Evolutionary conservation across 2,113 vertebrate genomes (phyloP).

Genomic region (Syngnathoides biaculeatus): DNA sequence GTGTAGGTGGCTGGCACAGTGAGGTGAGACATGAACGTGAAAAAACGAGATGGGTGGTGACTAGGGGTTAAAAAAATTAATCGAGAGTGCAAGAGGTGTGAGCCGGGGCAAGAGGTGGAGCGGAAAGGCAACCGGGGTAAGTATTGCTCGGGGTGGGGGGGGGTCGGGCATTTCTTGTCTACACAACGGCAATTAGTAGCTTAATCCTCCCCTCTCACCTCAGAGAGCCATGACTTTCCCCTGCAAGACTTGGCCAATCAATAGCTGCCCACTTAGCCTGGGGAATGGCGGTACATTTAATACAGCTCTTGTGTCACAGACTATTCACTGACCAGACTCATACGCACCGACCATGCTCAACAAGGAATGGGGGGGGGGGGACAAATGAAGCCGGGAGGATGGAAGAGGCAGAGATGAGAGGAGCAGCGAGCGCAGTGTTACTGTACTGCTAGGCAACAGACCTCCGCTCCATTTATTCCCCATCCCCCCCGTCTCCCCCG

Average conservation of each 20-base stretch:
- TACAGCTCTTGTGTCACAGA: conserved; percentile 78
- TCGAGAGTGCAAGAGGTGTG: conserved; percentile 37
- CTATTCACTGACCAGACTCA: conserved; percentile 68
- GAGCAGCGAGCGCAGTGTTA: conserved; percentile 32
- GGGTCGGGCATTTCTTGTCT: conserved; percentile 79
- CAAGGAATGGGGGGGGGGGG: conserved; percentile 35
- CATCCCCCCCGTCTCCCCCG: conserved; percentile 1
- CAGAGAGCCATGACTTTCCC: conserved; percentile 78
- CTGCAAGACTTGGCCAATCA: conserved; percentile 79
- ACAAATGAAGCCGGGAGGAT: conserved; percentile 41
- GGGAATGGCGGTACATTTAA: conserved; percentile 80
- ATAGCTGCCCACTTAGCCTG: conserved; percentile 78
- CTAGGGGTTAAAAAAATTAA: conserved; percentile 9
- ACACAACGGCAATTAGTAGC: conserved; percentile 84
- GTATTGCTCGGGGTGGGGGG: conserved; percentile 61
- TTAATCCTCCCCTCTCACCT: conserved; percentile 73
- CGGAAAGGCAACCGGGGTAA: conserved; percentile 44
- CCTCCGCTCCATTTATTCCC: conserved; percentile 29
- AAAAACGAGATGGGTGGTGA: conserved; percentile 32
- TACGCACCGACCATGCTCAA: conserved; percentile 21
- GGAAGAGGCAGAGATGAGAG: conserved; percentile 13
- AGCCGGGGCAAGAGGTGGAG: conserved; percentile 35
- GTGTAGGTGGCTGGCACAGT: conserved; percentile 11
- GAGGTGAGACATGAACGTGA: conserved; percentile 44
- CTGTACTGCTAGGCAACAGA: conserved; percentile 56